Evolutionary conservation across 2,888 invertebrate species (phyloP).

Genomic region (Patella depressa): DNA sequence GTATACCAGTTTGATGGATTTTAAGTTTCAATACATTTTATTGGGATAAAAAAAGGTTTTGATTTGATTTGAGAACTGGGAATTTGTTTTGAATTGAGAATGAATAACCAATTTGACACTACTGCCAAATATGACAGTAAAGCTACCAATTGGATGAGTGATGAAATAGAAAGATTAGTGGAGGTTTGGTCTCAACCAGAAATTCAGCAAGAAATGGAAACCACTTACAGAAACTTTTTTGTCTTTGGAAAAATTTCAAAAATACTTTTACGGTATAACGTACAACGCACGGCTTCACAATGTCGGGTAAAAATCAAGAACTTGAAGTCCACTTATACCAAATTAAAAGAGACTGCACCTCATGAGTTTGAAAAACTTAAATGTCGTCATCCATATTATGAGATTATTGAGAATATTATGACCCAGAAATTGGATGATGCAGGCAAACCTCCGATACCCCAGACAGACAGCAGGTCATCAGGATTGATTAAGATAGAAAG

Average conservation of each 20-base stretch:
- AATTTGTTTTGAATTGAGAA: background rate
- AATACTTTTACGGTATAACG: background rate
- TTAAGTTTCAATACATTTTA: too few relatives aligned
- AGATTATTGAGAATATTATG: background rate
- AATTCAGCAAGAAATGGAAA: background rate
- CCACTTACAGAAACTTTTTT: slow-evolving; percentile 3
- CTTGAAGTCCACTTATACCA: slow-evolving; percentile 4
- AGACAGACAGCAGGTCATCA: background rate
- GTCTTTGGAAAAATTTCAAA: slow-evolving; percentile 6
- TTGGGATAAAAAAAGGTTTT: too few relatives aligned
- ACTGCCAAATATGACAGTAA: background rate
- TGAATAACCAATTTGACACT: background rate
- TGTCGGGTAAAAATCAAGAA: slow-evolving; percentile 7
- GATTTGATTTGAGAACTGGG: too few relatives aligned
- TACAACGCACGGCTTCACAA: background rate
- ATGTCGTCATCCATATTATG: background rate
- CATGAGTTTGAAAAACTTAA: background rate
- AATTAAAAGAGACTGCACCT: background rate
- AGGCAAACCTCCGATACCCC: background rate
- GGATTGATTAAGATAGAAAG: background rate
- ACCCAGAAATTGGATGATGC: background rate
- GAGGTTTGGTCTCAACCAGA: background rate
- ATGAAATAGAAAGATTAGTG: background rate
- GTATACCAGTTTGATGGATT: too few relatives aligned
- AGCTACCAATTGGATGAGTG: background rate